A percentile compares a stretch with the other conserved stretches of the same genome.
These are phyloP conservation scores for Poecilobothrus nobilitatus DNA, from an alignment of 2,888 invertebrate genomes.

Conservation along the genomic window DNA sequence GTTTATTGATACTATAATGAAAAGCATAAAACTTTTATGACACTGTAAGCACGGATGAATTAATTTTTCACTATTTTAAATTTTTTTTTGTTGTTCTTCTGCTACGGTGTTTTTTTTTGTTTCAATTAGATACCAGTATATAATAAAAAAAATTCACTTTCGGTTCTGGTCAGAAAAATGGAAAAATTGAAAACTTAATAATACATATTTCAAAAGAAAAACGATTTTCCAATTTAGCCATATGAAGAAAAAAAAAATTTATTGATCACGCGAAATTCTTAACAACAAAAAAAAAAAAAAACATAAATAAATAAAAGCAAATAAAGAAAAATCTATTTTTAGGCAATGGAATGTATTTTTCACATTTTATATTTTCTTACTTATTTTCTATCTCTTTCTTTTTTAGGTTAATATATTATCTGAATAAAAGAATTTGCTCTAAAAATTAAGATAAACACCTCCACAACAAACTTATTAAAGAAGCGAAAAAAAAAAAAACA, in stretches of 20 bases:
- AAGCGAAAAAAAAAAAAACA: neutral
- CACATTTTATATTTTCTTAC: neutral
- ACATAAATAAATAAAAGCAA: neutral
- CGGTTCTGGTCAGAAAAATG: too few species aligned
- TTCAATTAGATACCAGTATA: too few species aligned
- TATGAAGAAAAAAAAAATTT: neutral
- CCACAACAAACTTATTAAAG: neutral
- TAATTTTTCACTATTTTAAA: too few species aligned
- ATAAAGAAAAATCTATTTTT: neutral
- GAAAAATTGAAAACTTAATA: too few species aligned
- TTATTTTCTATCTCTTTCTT: neutral
- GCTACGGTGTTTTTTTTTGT: too few species aligned
- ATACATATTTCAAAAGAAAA: too few species aligned
- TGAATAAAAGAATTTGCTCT: neutral
- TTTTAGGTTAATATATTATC: neutral
- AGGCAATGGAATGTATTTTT: neutral
- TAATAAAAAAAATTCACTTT: too few species aligned
- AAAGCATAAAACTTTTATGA: too few species aligned
- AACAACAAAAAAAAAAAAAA: neutral
- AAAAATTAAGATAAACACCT: neutral
- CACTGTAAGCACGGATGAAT: too few species aligned
- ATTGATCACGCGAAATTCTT: slow-evolving; percentile 4
- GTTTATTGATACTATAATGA: too few species aligned
- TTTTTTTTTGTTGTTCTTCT: too few species aligned
- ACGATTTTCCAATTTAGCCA: neutral